Percentiles rank a stretch among this genome's conserved stretches.
Conservation (phyloP, 2,113 vertebrate genomes). For the Passerina amoena region DNA sequence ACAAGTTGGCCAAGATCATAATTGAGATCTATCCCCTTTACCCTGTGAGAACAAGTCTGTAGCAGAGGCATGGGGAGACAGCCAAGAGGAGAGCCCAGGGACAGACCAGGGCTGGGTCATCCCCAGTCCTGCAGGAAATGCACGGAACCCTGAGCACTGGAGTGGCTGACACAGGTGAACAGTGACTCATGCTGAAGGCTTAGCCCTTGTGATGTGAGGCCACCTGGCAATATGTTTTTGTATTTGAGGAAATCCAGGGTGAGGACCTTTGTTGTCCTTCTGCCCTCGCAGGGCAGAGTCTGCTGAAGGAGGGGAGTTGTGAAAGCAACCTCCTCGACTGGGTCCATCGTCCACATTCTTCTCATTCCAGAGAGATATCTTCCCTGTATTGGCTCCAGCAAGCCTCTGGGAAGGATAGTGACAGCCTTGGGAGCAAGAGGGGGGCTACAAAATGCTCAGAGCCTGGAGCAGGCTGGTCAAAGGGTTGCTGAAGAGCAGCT, state of each 20-base stretch:
- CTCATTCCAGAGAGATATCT: neutral
- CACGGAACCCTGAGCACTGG: neutral
- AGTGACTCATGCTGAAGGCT: neutral
- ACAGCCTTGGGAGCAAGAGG: neutral
- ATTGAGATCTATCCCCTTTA: neutral
- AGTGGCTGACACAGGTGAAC: neutral
- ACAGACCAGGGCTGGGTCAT: neutral
- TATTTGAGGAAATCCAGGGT: neutral
- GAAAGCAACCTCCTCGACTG: neutral
- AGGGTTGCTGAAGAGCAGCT: neutral
- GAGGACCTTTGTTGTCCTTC: neutral
- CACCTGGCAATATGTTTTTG: neutral
- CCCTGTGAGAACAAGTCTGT: neutral
- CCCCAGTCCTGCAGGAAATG: neutral
- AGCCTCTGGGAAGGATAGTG: neutral
- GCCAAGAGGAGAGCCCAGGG: neutral
- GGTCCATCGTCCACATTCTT: neutral
- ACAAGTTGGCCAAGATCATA: neutral
- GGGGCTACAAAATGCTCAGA: neutral
- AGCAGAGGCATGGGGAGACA: neutral
- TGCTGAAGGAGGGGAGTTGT: neutral
- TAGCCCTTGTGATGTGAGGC: neutral
- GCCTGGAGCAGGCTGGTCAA: neutral
- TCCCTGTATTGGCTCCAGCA: neutral
- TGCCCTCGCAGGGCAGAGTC: neutral